Conservation (phyloP, 2,797 vertebrate species). For the Mormyrus proboscirostris region DNA sequence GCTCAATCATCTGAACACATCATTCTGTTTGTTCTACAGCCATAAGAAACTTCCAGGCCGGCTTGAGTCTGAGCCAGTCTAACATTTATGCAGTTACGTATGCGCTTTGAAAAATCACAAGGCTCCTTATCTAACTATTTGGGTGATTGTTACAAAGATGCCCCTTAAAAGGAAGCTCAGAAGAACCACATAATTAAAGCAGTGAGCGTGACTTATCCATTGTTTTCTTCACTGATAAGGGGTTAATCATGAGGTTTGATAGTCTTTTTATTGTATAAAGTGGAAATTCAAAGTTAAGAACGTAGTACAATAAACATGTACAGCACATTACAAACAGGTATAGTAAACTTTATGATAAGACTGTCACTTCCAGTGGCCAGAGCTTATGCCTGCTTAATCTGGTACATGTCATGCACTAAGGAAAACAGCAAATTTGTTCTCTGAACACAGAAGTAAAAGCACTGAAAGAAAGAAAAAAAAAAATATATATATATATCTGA, state of each 20-base stretch:
- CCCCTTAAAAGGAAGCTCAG: background rate
- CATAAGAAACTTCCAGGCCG: background rate
- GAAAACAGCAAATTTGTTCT: slow-evolving; percentile 25
- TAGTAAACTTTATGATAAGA: slow-evolving; percentile 33
- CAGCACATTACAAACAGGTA: slow-evolving; percentile 45
- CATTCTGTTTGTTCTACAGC: background rate
- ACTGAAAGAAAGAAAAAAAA: slow-evolving; percentile 25
- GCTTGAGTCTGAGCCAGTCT: background rate
- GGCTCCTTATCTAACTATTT: background rate
- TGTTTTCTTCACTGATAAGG: slow-evolving; percentile 17
- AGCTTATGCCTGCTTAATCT: slow-evolving; percentile 24
- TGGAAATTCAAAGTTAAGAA: slow-evolving; percentile 42
- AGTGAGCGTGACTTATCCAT: background rate
- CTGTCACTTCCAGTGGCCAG: slow-evolving; percentile 24
- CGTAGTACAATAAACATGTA: slow-evolving; percentile 42
- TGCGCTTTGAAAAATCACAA: background rate
- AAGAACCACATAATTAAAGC: background rate
- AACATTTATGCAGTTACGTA: background rate
- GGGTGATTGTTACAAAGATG: background rate
- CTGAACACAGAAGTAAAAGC: slow-evolving; percentile 21
- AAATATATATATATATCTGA: slow-evolving; percentile 11
- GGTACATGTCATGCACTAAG: slow-evolving; percentile 30
- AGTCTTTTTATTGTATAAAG: slow-evolving; percentile 40
- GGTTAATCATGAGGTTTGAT: slow-evolving; percentile 27
- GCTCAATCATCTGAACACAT: background rate